Evolutionary conservation across 2,113 vertebrate species (phyloP), one percentile per base, ranked within the genome.

Genomic region (Theristicus caerulescens): DNA sequence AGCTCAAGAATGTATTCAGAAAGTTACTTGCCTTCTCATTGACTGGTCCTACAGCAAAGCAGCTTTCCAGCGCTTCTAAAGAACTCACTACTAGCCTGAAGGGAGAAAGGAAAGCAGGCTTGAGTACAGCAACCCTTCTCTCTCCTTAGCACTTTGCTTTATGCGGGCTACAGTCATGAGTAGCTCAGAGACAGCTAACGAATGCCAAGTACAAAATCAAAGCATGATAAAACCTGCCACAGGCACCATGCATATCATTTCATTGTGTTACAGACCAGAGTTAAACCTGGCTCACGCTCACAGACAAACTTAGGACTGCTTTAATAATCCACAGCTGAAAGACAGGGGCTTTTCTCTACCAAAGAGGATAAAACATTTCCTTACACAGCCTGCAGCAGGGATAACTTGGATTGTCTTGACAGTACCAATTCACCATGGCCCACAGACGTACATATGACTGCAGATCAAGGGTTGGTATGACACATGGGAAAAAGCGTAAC

Each of bases 61-160:
- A 99, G 98, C 98, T 99, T 98, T 99, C 99, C 97, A 99, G 98
- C 14, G 99, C 99, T 98, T 99, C 99, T 95, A 99, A 98, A 92
- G 99, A 99, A 97, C 99, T 99, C 96, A 99, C 99, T 86, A 99
- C 99, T 98, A 99, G 98, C 98, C 99, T 99, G 97, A n/a, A 92
- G 97, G 96, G 95, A 98, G 96, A 98, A 96, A 97, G 96, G 96
- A 97, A 97, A 97, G 96, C 96, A 96, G 96, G 97, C 96, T 96
- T 98, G 96, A 98, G 98, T 93, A 97, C 96, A 93, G 96, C 93
- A 69, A 90, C 93, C 81, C 78, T 93, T 94, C 95, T 93, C 94
- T 94, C 96, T 44, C 84, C 94, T 97, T 92, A 93, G 76, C 86
- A 96, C 96, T 96, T 93, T 24, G 96, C 97, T 96, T 96, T 92